phyloP scores from a whole-genome alignment of 2,113 vertebrate species.

The Chloebia gouldiae region DNA sequence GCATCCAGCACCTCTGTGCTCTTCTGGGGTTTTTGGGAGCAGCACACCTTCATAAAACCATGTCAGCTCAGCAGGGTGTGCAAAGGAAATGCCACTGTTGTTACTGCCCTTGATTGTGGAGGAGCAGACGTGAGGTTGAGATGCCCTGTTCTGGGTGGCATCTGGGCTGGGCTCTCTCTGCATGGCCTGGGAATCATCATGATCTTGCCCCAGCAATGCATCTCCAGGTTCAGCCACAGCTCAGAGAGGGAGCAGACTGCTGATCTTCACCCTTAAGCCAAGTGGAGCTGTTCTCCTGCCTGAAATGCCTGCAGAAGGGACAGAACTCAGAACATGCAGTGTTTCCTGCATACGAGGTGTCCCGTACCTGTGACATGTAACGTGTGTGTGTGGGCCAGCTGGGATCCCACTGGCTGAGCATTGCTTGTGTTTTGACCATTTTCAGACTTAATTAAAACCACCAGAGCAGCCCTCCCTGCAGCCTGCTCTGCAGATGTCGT shows the following conservation, averaged over 20 bases:
- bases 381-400: neutral
- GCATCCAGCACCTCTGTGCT: neutral
- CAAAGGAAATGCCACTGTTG: neutral
- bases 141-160: neutral
- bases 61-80: neutral
- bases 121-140: rapidly evolving
- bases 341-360: rapidly evolving
- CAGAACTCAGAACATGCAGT: neutral
- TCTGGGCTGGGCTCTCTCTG: neutral
- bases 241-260: neutral
- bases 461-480: neutral
- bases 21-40: neutral
- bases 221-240: neutral
- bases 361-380: neutral
- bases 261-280: neutral
- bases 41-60: neutral
- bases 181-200: rapidly evolving
- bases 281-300: neutral
- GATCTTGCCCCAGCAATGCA: rapidly evolving
- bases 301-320: rapidly evolving
- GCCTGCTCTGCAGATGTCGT: slow-evolving; percentile 52
- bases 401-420: neutral
- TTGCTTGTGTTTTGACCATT: neutral
- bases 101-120: neutral
- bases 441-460: slow-evolving; percentile 43